Conservation (phyloP, 2,888 invertebrate species). For the Aspidapion aeneum region DNA sequence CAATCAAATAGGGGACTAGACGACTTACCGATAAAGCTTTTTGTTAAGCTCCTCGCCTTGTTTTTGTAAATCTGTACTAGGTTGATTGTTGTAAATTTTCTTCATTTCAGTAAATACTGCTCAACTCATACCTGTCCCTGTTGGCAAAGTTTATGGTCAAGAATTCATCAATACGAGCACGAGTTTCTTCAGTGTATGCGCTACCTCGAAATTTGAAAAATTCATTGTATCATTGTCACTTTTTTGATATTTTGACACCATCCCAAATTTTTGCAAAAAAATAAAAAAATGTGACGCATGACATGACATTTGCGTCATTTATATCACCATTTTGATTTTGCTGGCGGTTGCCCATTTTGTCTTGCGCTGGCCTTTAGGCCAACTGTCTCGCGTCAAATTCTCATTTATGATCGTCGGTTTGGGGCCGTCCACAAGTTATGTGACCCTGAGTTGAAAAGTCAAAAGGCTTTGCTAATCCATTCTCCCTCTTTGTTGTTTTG, state of each 20-base stretch:
- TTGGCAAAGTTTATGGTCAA: constrained; percentile 44
- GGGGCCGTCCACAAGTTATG: too few species aligned
- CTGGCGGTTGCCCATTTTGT: background rate
- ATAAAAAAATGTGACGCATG: background rate
- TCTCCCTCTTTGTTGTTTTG: too few species aligned
- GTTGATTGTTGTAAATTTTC: constrained; percentile 53
- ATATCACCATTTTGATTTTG: background rate
- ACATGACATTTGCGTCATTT: background rate
- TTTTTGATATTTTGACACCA: constrained; percentile 47
- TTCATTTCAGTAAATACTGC: too few species aligned
- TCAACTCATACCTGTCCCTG: constrained; percentile 50
- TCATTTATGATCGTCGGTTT: too few species aligned
- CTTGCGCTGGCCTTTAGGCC: too few species aligned
- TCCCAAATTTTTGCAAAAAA: constrained; percentile 27
- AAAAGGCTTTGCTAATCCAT: too few species aligned
- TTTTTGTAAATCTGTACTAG: constrained; percentile 51
- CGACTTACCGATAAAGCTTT: constrained; percentile 56
- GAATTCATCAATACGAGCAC: constrained; percentile 45
- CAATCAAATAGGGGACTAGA: too few species aligned
- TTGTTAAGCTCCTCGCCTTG: constrained; percentile 55
- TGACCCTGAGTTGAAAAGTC: too few species aligned
- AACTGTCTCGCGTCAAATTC: too few species aligned
- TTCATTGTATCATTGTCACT: constrained; percentile 46
- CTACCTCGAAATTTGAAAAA: constrained; percentile 36
- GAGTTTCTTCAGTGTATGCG: constrained; percentile 37